A percentile compares a stretch with the other conserved stretches of the same genome.
phyloP scores from a whole-genome alignment of 2,797 vertebrate genomes.

The Emys orbicularis region DNA sequence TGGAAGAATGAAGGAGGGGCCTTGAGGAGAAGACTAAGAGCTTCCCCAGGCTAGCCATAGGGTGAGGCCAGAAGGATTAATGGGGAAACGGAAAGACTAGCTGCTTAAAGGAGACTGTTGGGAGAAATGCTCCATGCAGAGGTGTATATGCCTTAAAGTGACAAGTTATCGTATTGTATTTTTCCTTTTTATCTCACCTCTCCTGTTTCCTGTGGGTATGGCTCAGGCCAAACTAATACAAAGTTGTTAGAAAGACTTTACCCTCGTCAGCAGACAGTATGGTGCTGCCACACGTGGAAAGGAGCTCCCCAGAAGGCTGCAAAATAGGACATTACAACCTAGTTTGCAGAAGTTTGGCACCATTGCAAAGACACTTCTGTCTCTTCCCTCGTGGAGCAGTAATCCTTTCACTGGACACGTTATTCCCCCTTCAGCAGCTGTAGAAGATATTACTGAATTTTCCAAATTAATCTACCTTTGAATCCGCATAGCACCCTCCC shows the following conservation, averaged over 20 bases:
- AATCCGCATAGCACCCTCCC: neutral
- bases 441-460: neutral
- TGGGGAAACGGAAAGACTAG: neutral
- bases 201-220: neutral
- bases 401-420: neutral
- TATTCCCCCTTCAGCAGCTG: neutral
- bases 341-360: neutral
- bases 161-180: neutral
- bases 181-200: neutral
- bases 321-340: neutral
- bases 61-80: neutral
- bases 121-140: neutral
- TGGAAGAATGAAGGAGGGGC: neutral
- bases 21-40: neutral
- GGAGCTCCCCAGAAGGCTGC: neutral
- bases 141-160: neutral
- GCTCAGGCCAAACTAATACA: neutral
- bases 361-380: neutral
- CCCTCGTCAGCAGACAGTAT: accelerated
- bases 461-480: neutral
- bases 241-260: neutral
- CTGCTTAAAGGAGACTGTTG: neutral
- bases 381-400: neutral
- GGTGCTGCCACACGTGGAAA: neutral
- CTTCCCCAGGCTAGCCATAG: neutral